A percentile compares a stretch with the other conserved stretches of the same genome.
phyloP scores from a whole-genome alignment of 2,113 vertebrate species.

The Nothobranchius furzeri region DNA sequence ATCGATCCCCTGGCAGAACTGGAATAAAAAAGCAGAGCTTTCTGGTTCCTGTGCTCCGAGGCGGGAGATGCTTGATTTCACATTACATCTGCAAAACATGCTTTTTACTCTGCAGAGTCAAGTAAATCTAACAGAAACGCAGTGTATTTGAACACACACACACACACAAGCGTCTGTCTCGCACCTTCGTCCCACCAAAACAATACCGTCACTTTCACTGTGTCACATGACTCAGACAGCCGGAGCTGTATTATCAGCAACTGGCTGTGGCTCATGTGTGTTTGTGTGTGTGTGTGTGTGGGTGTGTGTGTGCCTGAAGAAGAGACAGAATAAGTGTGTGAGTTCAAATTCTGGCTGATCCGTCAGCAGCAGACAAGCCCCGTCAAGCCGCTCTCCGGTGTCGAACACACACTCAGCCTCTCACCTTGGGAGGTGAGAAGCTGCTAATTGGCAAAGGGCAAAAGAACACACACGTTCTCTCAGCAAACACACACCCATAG shows the following conservation, averaged over 20 bases:
- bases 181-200: constrained; percentile 58
- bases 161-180: constrained; percentile 60
- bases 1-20: too few species aligned
- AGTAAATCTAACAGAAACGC: background rate
- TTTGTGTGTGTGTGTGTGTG: background rate
- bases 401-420: constrained; percentile 56
- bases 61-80: too few species aligned
- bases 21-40: too few species aligned
- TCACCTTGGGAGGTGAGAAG: constrained; percentile 68
- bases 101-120: constrained; percentile 11
- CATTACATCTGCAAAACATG: constrained; percentile 6
- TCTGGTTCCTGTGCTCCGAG: too few species aligned
- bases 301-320: background rate
- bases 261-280: constrained; percentile 53
- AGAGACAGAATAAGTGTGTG: constrained; percentile 16
- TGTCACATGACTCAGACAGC: constrained; percentile 60
- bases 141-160: constrained; percentile 15
- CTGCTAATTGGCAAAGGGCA: constrained; percentile 72
- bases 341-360: constrained; percentile 67
- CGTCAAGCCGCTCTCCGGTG: constrained; percentile 54
- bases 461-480: constrained; percentile 20
- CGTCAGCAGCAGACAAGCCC: constrained; percentile 60
- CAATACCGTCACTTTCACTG: constrained; percentile 59
- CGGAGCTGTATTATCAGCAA: constrained; percentile 55
- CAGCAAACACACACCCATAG: background rate